Conservation (phyloP, 2,113 vertebrate genomes). For the Probosciger aterrimus region DNA sequence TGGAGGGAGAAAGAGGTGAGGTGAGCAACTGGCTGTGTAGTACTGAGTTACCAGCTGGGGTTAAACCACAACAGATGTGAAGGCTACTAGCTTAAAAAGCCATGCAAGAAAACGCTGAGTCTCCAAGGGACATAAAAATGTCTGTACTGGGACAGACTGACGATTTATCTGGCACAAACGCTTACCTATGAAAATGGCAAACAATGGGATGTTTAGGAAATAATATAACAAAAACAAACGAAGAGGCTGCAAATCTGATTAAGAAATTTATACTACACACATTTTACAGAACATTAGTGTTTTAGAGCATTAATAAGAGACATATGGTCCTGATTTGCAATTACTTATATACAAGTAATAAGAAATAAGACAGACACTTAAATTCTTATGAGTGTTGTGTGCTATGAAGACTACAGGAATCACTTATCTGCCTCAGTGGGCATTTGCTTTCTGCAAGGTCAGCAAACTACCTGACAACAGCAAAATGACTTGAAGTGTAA, state of each 20-base stretch:
- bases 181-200: not conserved
- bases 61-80: not conserved
- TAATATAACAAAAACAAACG: not conserved
- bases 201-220: not conserved
- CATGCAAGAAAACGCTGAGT: not conserved
- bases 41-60: not conserved
- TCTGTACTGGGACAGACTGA: not conserved
- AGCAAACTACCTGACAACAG: not conserved
- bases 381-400: not conserved
- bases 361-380: not conserved
- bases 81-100: not conserved
- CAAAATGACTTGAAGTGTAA: not conserved
- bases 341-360: not conserved
- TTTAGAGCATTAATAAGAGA: not conserved
- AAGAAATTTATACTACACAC: not conserved
- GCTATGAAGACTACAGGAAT: not conserved
- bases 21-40: not conserved
- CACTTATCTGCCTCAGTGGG: not conserved
- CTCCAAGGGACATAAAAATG: not conserved
- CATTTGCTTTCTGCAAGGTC: not conserved
- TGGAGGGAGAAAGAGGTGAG: not conserved
- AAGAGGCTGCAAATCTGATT: not conserved
- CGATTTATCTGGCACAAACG: not conserved
- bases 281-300: not conserved
- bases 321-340: not conserved